Evolutionary conservation across 2,797 vertebrate species (phyloP).

Genomic region (Hoplostethus atlanticus): DNA sequence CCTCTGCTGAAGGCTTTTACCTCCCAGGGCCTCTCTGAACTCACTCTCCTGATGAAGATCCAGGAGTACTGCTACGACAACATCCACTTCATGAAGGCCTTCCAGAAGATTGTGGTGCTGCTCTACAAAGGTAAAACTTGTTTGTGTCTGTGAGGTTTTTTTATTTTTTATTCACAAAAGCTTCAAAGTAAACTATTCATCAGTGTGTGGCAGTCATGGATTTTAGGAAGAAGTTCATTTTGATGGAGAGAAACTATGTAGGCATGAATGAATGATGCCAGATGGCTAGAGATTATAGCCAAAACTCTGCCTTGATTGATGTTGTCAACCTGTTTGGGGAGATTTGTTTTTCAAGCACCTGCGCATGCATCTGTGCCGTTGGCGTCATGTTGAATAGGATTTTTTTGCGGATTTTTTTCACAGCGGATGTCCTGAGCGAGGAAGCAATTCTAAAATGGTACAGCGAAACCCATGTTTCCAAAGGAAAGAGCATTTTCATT

Average conservation of each 20-base stretch:
- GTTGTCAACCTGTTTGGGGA: constrained; percentile 50
- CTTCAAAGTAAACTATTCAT: not conserved
- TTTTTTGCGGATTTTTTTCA: not conserved
- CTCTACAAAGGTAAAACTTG: constrained; percentile 91
- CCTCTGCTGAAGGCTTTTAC: constrained; percentile 94
- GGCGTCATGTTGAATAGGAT: constrained; percentile 26
- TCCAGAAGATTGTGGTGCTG: constrained; percentile 96
- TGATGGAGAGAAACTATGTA: constrained; percentile 16
- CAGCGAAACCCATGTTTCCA: constrained; percentile 90
- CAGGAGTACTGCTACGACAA: constrained; percentile 97
- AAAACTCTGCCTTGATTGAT: constrained; percentile 65
- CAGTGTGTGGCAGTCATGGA: not conserved
- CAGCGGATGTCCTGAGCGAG: constrained; percentile 93
- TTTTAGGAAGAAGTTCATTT: constrained; percentile 22
- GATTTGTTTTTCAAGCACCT: constrained; percentile 64
- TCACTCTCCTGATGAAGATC: constrained; percentile 94
- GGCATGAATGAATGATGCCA: constrained; percentile 49
- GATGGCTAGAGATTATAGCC: constrained; percentile 67
- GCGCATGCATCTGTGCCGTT: constrained; percentile 60
- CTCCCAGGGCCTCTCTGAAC: constrained; percentile 93
- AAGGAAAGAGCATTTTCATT: constrained; percentile 93
- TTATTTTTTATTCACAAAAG: not conserved
- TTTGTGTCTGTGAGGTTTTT: constrained; percentile 7
- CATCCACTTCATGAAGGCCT: constrained; percentile 98
- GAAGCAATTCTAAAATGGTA: constrained; percentile 96